Base-by-base conservation (phyloP, 92 coral and sea anemone genomes). In the Porites rus region DNA sequence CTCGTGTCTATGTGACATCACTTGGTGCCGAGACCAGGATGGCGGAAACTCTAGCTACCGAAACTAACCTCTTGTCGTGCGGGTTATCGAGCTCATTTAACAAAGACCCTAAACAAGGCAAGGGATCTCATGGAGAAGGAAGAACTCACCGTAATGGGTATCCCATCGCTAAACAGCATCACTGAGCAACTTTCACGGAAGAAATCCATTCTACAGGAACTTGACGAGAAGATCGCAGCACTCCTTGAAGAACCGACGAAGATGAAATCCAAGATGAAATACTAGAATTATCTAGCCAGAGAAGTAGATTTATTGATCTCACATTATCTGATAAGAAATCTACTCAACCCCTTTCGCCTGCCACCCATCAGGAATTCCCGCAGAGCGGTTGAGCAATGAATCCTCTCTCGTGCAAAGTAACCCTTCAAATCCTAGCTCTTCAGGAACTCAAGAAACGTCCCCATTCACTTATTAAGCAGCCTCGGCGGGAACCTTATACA, bases 21-120 rank as follows among this genome's bases (percentile, higher is more conserved):
- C 79, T 79, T 87, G 86, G 90, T 80, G 87, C 91, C 91, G 74
- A 51, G 91, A 79, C 86, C 87, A 87, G 91, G 76, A 87, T 78
- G 90, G 51, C 75, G 14, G 91, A 87, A 64, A 20, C 58, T 72
- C n/a, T n/a, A n/a, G n/a, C 22, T 80, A 43, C 24, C 91, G 19
- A 61, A 81, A 87, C 82, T 51, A 53, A 72, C 46, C 54, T 46
- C 91, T 69, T 88, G 85, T 7, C 92, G 92, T 25, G 82, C 72
- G 84, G 84, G 88, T 69, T 78, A 28, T 51, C 50, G 80, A 84
- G 78, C 92, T 24, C 92, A 83, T 78, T 77, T 89, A n/a, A 89
- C 89, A 21, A 56, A 89, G 72, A 19, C 65, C 13, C 74, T 83
- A 68, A 13, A 88, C 21, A 88, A 72, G 60, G 91, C 78, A 5